Percentiles rank a stretch among this genome's conserved stretches.
phyloP scores from a whole-genome alignment of 2,113 vertebrate genomes.

The Corythaixoides concolor region DNA sequence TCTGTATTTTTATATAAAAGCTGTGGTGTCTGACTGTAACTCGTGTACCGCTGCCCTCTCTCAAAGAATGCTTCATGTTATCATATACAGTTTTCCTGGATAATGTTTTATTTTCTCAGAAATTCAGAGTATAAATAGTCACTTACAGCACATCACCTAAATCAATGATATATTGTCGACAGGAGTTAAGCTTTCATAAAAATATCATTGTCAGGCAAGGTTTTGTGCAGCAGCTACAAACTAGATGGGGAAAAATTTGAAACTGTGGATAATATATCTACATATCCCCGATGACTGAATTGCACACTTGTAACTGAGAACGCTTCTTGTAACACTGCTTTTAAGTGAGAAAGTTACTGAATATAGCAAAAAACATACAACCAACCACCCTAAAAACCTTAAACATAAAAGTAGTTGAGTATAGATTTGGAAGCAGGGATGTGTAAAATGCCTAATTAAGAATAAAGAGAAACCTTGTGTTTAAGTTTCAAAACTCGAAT shows the following conservation, averaged over 20 bases:
- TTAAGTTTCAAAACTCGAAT: not conserved
- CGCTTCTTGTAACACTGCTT: not conserved
- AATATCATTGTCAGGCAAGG: not conserved
- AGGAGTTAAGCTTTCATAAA: not conserved
- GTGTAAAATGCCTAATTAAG: not conserved
- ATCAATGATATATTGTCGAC: not conserved
- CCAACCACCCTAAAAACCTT: not conserved
- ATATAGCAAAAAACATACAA: not conserved
- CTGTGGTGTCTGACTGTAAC: not conserved
- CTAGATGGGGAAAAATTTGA: not conserved
- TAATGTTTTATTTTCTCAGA: not conserved
- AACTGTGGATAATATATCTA: not conserved
- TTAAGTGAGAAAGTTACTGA: not conserved
- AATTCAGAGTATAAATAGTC: slow-evolving; percentile 23
- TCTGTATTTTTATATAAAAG: not conserved
- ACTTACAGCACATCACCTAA: not conserved
- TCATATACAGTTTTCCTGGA: not conserved
- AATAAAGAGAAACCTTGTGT: not conserved
- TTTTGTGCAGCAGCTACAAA: not conserved
- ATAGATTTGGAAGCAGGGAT: not conserved
- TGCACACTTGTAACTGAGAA: not conserved
- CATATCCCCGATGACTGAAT: not conserved
- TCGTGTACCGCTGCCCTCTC: not conserved
- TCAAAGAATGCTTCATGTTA: not conserved
- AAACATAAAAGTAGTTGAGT: not conserved